A percentile compares a stretch with the other conserved stretches of the same genome.
Evolutionary conservation across 30 jellyfish, hydroid and myxozoan genomes (phyloP).

Genomic region (Aurelia aurita complex sp. Pacific): DNA sequence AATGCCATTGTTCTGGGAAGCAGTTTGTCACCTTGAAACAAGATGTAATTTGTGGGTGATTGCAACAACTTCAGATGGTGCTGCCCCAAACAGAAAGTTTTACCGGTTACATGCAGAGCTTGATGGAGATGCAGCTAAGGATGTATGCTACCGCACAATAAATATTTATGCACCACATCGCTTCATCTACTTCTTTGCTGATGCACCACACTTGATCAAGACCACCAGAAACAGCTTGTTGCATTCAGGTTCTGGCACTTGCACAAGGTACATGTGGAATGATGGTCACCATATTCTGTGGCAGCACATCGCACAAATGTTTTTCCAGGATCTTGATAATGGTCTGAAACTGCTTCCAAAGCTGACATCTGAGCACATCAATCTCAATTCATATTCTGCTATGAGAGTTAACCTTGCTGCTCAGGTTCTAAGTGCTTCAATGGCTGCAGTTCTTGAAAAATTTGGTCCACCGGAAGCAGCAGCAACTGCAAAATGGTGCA

Average conservation of each 20-base stretch:
- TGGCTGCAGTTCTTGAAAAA: constrained; percentile 25
- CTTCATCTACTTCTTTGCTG: constrained; percentile 51
- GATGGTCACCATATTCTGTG: constrained; percentile 67
- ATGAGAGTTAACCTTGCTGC: constrained; percentile 76
- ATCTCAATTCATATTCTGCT: constrained; percentile 56
- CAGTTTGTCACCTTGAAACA: constrained; percentile 39
- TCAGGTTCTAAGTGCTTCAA: constrained; percentile 57
- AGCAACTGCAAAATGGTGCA: constrained; percentile 66
- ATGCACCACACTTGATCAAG: constrained; percentile 66
- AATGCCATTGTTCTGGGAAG: constrained; percentile 68
- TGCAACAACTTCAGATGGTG: constrained; percentile 58
- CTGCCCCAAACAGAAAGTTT: constrained; percentile 47
- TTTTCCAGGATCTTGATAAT: constrained; percentile 40
- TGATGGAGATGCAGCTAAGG: constrained; percentile 31
- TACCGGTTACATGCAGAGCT: constrained; percentile 25
- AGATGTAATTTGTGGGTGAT: constrained; percentile 60
- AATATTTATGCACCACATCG: constrained; percentile 46
- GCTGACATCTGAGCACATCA: constrained; percentile 56
- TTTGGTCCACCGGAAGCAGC: constrained; percentile 67
- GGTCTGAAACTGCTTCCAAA: constrained; percentile 73
- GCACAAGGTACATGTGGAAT: constrained; percentile 83
- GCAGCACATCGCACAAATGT: constrained; percentile 58
- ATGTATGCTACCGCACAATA: constrained; percentile 29
- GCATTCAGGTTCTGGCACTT: constrained; percentile 49
- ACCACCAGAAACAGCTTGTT: constrained; percentile 54